phyloP scores from a whole-genome alignment of 2,888 invertebrate species.

The Aphrophora alni region DNA sequence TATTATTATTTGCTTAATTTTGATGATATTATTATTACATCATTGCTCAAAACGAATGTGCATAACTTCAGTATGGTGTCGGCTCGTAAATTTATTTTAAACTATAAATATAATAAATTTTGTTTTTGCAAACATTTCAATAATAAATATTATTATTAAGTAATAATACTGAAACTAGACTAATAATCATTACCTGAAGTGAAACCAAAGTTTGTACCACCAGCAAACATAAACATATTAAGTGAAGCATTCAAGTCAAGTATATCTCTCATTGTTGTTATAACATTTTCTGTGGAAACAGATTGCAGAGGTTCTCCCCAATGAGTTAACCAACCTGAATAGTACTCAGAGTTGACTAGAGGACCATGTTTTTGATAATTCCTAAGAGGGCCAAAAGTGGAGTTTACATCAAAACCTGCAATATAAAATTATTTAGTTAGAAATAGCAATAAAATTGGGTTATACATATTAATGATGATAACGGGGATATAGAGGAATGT shows the following conservation, averaged over 20 bases:
- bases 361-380: constrained; percentile 69
- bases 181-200: constrained; percentile 54
- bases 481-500: not conserved
- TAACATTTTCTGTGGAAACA: constrained; percentile 61
- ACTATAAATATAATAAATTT: too few relatives aligned
- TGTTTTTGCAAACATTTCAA: too few relatives aligned
- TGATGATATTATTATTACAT: too few relatives aligned
- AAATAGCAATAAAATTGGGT: not conserved
- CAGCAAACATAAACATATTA: constrained; percentile 92
- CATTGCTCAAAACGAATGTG: too few relatives aligned
- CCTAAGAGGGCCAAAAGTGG: constrained; percentile 55
- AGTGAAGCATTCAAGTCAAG: constrained; percentile 66
- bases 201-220: constrained; percentile 86
- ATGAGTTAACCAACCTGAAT: constrained; percentile 91
- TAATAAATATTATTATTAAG: too few relatives aligned
- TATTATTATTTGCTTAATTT: too few relatives aligned
- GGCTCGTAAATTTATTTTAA: too few relatives aligned
- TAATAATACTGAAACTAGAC: too few relatives aligned
- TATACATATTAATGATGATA: not conserved
- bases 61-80: too few relatives aligned
- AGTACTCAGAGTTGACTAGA: constrained; percentile 88
- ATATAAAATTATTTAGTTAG: not conserved
- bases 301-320: constrained; percentile 76
- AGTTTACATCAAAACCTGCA: constrained; percentile 9
- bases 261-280: constrained; percentile 64